Conservation (phyloP, 2,797 vertebrate genomes). For the Macropus fuliginosus region DNA sequence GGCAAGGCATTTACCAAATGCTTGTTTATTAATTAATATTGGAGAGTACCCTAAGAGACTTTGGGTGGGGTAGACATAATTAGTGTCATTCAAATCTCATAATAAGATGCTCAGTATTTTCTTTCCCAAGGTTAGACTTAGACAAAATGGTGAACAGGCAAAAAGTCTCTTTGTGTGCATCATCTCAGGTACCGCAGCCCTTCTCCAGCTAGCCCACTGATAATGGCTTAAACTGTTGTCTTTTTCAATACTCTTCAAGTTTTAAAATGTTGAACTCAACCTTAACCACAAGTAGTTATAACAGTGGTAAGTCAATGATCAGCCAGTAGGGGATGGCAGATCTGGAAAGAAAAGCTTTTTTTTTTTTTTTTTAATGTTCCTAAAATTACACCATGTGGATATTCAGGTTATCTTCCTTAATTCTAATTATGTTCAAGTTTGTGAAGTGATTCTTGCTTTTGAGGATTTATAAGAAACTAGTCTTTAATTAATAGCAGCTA, state of each 20-base stretch:
- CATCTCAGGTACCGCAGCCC: background rate
- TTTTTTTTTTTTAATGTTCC: too few species aligned
- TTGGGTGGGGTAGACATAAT: background rate
- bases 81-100: background rate
- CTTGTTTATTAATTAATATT: background rate
- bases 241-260: background rate
- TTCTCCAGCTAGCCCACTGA: background rate
- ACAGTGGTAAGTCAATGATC: too few species aligned
- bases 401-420: too few species aligned
- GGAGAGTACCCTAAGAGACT: background rate
- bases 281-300: too few species aligned
- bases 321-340: too few species aligned
- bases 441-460: too few species aligned
- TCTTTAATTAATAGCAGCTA: too few species aligned
- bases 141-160: background rate
- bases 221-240: background rate
- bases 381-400: too few species aligned
- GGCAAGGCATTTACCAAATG: background rate
- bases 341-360: too few species aligned
- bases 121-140: background rate
- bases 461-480: too few species aligned
- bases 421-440: too few species aligned
- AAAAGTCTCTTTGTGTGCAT: background rate
- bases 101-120: slow-evolving; percentile 20
- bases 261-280: too few species aligned